A percentile compares a stretch with the other conserved stretches of the same genome.
These are phyloP conservation scores for Oxygymnocypris stewartii DNA, from an alignment of 2,113 vertebrate genomes.

Conservation along the genomic window DNA sequence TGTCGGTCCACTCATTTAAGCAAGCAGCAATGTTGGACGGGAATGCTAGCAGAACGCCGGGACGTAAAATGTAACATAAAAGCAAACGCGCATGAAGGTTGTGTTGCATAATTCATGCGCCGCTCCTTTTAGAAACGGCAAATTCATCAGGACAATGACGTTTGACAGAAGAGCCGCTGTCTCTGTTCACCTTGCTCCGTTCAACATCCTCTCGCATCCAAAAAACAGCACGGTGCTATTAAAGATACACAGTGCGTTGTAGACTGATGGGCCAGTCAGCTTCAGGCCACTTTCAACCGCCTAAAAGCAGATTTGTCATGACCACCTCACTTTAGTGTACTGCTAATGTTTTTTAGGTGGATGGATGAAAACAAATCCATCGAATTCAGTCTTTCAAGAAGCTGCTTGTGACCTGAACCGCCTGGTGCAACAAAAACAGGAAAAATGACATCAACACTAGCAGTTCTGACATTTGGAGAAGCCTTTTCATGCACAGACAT, in stretches of 20 bases:
- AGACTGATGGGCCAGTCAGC: background rate
- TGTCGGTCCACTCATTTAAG: slow-evolving; percentile 56
- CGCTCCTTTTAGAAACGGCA: slow-evolving; percentile 80
- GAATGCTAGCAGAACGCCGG: slow-evolving; percentile 50
- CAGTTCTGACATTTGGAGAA: slow-evolving; percentile 14
- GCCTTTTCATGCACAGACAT: slow-evolving; percentile 19
- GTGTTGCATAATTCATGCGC: slow-evolving; percentile 81
- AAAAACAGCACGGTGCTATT: slow-evolving; percentile 27
- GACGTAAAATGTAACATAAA: slow-evolving; percentile 32
- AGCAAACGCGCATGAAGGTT: slow-evolving; percentile 64
- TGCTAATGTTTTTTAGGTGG: slow-evolving; percentile 30
- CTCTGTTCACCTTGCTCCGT: slow-evolving; percentile 76
- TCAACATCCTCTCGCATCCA: slow-evolving; percentile 70
- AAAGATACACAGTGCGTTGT: slow-evolving; percentile 40
- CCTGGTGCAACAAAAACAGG: background rate
- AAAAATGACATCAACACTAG: background rate
- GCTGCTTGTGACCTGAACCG: background rate
- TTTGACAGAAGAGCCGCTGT: slow-evolving; percentile 67
- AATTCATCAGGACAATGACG: slow-evolving; percentile 77
- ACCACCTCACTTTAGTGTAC: slow-evolving; percentile 32
- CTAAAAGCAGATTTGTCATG: slow-evolving; percentile 28
- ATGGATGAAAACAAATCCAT: background rate
- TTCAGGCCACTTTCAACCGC: background rate
- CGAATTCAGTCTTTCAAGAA: background rate
- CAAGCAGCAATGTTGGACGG: slow-evolving; percentile 64